Percentiles rank a stretch among this genome's conserved stretches.
phyloP scores from a whole-genome alignment of 2,888 invertebrate genomes.

The Acronicta leporina region DNA sequence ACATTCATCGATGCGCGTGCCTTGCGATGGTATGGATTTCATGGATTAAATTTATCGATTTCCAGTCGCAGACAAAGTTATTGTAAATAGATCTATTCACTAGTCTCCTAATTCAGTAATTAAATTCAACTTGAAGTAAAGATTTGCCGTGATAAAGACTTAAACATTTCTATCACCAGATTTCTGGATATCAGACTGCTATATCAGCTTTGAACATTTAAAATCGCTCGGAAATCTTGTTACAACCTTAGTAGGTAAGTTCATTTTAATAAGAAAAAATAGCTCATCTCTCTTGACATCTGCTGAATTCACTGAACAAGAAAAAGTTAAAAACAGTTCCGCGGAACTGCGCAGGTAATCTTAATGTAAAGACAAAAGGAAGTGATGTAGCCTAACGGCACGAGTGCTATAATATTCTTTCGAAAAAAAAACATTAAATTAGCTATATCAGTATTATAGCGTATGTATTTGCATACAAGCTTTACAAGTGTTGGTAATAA shows the following conservation, averaged over 20 bases:
- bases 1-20: conserved; percentile 23
- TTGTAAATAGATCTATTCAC: not conserved
- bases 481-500: conserved; percentile 34
- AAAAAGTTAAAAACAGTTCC: conserved; percentile 68
- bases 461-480: conserved; percentile 33
- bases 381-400: conserved; percentile 35
- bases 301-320: conserved; percentile 69
- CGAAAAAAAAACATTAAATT: conserved; percentile 40
- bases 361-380: conserved; percentile 59
- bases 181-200: conserved; percentile 8
- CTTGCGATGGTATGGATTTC: not conserved
- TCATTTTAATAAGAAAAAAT: conserved; percentile 46
- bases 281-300: conserved; percentile 58
- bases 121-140: conserved; percentile 2
- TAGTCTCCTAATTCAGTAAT: conserved; percentile 1
- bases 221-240: conserved; percentile 30
- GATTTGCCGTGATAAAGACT: too few species aligned
- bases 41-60: conserved; percentile 5
- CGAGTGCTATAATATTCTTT: conserved; percentile 45
- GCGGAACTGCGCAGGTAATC: conserved; percentile 56
- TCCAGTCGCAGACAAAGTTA: not conserved
- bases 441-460: conserved; percentile 31
- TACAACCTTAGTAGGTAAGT: conserved; percentile 34
- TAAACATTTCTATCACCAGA: conserved; percentile 1
- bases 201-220: conserved; percentile 34